phyloP scores from a whole-genome alignment of 2,888 invertebrate genomes.

The Artemia sinica region DNA sequence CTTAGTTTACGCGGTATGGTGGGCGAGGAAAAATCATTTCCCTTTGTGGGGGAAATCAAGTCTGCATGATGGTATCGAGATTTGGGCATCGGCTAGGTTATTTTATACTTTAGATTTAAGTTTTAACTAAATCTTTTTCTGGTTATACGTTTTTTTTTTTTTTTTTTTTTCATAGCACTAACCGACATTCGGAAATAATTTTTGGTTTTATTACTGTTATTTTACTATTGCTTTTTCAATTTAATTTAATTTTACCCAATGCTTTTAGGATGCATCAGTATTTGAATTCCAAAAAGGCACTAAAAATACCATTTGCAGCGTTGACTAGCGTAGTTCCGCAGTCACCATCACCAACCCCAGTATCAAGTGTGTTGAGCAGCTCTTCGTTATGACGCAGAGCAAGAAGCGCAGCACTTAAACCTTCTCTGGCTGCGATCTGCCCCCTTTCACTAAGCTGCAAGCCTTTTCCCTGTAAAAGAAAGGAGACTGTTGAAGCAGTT shows the following conservation, averaged over 20 bases:
- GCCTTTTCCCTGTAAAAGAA: constrained; percentile 16
- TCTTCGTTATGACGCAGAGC: constrained; percentile 43
- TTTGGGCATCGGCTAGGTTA: no score
- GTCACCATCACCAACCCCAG: constrained; percentile 53
- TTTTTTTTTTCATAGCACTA: no score
- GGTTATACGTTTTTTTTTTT: no score
- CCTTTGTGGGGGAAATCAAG: no score
- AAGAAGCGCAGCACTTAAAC: constrained; percentile 36
- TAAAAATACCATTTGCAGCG: constrained; percentile 39
- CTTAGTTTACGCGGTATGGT: no score
- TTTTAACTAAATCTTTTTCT: no score
- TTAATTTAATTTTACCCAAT: constrained; percentile 16
- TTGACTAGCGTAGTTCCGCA: constrained; percentile 48
- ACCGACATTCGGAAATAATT: neutral
- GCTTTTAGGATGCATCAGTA: no score
- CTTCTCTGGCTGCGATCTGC: constrained; percentile 14
- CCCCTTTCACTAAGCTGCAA: constrained; percentile 17
- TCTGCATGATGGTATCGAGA: no score
- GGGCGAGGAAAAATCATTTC: no score
- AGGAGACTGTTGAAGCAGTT: neutral
- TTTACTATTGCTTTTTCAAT: neutral
- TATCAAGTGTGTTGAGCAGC: constrained; percentile 44
- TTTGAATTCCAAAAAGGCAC: no score
- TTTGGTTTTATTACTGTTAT: neutral
- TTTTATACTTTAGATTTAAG: no score